A percentile compares a stretch with the other conserved stretches of the same genome.
phyloP scores from a whole-genome alignment of 2,113 vertebrate genomes.

The Charadrius vociferus region DNA sequence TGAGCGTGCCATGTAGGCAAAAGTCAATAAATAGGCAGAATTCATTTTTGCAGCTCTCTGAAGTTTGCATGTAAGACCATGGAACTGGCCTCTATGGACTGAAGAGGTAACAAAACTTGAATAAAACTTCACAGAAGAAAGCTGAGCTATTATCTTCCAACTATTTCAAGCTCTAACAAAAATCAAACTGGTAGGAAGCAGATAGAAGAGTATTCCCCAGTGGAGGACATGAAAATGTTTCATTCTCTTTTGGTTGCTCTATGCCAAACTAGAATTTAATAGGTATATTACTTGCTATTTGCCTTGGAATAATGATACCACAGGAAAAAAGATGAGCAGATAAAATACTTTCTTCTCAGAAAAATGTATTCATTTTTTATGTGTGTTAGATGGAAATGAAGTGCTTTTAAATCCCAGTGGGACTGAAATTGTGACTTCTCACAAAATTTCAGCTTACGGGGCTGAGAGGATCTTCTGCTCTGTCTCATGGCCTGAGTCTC shows the following conservation, averaged over 20 bases:
- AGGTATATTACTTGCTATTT: neutral
- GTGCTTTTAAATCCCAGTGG: neutral
- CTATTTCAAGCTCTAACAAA: neutral
- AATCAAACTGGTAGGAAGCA: neutral
- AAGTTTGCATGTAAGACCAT: neutral
- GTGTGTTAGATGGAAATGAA: neutral
- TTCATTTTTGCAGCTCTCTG: neutral
- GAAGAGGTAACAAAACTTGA: neutral
- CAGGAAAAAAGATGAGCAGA: neutral
- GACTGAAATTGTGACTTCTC: neutral
- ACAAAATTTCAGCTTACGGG: neutral
- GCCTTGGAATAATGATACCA: neutral
- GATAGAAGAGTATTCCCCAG: neutral
- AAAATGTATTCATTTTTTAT: neutral
- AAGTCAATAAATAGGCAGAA: neutral
- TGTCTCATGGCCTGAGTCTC: neutral
- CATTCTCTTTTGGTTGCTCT: neutral
- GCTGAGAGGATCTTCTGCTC: neutral
- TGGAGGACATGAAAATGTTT: neutral
- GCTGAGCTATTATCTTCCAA: neutral
- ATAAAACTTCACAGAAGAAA: slow-evolving; percentile 7
- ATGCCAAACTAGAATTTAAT: neutral
- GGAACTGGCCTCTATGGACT: neutral
- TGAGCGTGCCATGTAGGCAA: neutral
- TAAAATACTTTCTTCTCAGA: neutral